phyloP scores from a whole-genome alignment of 1,140 invertebrate species.

The Lamellibrachia luymesi region DNA sequence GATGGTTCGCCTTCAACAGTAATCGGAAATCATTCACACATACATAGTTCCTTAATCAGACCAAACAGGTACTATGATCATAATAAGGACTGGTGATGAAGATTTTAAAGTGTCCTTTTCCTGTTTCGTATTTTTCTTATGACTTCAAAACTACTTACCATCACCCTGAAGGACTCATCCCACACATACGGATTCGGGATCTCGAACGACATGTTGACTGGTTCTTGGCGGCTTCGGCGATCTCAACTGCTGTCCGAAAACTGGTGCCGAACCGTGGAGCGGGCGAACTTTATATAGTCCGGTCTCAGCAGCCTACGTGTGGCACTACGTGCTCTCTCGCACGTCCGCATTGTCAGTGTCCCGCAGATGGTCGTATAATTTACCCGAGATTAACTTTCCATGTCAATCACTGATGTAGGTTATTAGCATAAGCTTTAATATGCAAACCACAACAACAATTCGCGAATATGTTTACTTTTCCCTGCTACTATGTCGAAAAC shows the following conservation, averaged over 20 bases:
- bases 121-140: not conserved
- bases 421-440: no score
- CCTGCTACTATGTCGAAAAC: no score
- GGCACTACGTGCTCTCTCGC: not conserved
- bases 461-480: no score
- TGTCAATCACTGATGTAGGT: no score
- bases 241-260: not conserved
- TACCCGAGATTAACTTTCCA: no score
- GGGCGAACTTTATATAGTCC: not conserved
- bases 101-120: no score
- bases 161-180: not conserved
- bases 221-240: not conserved
- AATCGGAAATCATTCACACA: not conserved
- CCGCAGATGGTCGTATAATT: no score
- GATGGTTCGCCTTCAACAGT: not conserved
- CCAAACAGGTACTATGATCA: not conserved
- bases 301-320: not conserved
- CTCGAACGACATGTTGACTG: not conserved
- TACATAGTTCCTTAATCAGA: not conserved
- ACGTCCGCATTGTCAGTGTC: no score
- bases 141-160: not conserved
- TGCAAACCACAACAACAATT: no score
- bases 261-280: not conserved
- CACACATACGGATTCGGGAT: not conserved
- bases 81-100: not conserved